Evolutionary conservation across 2,113 vertebrate genomes (phyloP).

Genomic region (Numida meleagris): DNA sequence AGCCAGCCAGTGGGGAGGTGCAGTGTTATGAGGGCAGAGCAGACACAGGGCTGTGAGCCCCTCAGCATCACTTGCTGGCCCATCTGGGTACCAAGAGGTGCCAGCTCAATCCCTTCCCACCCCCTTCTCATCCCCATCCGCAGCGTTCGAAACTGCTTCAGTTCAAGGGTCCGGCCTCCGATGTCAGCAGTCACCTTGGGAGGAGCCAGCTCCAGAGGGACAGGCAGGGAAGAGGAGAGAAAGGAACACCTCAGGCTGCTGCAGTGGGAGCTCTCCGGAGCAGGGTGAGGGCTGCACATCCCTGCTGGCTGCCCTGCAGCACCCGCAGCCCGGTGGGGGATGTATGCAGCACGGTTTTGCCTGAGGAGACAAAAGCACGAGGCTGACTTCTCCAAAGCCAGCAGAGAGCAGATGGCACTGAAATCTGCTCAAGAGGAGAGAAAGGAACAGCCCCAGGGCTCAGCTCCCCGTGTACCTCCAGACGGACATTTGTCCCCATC

Average conservation of each 20-base stretch:
- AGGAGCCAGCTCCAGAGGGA: neutral
- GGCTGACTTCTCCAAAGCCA: constrained; percentile 38
- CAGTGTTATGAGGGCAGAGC: neutral
- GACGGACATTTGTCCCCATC: neutral
- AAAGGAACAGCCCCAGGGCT: constrained; percentile 54
- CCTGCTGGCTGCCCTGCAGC: neutral
- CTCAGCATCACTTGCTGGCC: neutral
- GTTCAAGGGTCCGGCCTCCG: neutral
- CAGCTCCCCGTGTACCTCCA: neutral
- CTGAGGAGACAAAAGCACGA: constrained; percentile 33
- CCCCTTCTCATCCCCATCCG: neutral
- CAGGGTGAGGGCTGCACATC: neutral
- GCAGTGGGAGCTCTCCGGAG: constrained; percentile 15
- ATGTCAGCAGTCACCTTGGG: constrained; percentile 33
- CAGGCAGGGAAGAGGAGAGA: neutral
- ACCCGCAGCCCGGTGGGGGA: neutral
- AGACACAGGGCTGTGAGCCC: neutral
- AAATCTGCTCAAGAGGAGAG: constrained; percentile 54
- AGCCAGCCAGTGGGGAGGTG: neutral
- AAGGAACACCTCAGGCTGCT: constrained; percentile 2
- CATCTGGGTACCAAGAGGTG: fast-evolving
- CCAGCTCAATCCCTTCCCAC: neutral
- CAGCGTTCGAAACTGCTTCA: neutral
- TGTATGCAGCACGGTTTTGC: constrained; percentile 21
- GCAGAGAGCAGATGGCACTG: constrained; percentile 40